These are phyloP conservation scores for Drosophila sturtevanti DNA, from an alignment of 1,140 invertebrate genomes.

Conservation along the genomic window DNA sequence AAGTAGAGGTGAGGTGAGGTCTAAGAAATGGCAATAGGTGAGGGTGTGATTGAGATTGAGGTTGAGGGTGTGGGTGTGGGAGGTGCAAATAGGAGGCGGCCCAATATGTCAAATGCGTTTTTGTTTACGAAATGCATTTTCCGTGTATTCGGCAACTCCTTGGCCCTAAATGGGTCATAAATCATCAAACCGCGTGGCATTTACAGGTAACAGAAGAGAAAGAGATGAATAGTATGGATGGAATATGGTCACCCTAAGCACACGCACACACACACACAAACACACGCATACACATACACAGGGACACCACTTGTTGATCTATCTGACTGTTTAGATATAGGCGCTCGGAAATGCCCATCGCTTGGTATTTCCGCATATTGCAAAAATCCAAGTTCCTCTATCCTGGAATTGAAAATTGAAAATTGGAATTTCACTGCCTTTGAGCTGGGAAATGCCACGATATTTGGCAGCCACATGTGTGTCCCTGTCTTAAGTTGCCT, in stretches of 20 bases:
- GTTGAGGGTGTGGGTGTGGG: not conserved
- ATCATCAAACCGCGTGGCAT: conserved; percentile 32
- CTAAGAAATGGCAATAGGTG: no score
- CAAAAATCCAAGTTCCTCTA: not conserved
- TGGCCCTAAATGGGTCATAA: conserved; percentile 59
- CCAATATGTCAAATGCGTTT: conserved; percentile 26
- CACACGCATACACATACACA: not conserved
- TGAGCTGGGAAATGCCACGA: conserved; percentile 7
- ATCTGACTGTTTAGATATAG: conserved; percentile 1
- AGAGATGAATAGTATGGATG: not conserved
- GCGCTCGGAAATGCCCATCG: conserved; percentile 25
- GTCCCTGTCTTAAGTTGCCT: not conserved
- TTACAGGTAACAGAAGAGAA: not conserved
- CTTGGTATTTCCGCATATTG: conserved; percentile 18
- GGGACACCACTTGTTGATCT: conserved; percentile 19
- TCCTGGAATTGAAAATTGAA: not conserved
- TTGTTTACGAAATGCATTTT: conserved; percentile 77
- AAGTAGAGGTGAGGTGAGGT: not conserved
- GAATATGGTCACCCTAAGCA: conserved; percentile 13
- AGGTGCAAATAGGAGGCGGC: conserved; percentile 27
- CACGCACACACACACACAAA: not conserved
- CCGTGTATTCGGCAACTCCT: conserved; percentile 66
- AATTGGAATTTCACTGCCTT: conserved; percentile 15
- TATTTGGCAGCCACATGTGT: conserved; percentile 19
- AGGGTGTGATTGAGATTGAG: not conserved